A percentile compares a stretch with the other conserved stretches of the same genome.
phyloP scores from a whole-genome alignment of 2,888 invertebrate genomes.

The Pammene aurita region DNA sequence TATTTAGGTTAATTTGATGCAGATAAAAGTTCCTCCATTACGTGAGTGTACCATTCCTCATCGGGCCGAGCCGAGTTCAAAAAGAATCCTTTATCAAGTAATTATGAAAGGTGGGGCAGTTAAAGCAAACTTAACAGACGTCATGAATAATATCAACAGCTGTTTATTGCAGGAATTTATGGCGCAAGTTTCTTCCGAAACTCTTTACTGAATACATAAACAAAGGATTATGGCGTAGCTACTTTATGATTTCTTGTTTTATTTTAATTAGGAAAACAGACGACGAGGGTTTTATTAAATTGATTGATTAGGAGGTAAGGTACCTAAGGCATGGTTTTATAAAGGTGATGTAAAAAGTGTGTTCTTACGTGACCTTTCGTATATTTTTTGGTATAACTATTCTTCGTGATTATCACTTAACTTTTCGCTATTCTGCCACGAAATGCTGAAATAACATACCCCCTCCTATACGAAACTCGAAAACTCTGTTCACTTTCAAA shows the following conservation, averaged over 20 bases:
- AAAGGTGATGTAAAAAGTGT: too few relatives aligned
- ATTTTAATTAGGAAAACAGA: constrained; percentile 40
- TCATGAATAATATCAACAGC: constrained; percentile 78
- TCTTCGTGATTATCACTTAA: too few relatives aligned
- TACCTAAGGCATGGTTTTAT: too few relatives aligned
- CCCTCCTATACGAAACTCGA: too few relatives aligned
- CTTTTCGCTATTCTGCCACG: too few relatives aligned
- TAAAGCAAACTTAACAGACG: constrained; percentile 75
- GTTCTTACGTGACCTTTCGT: too few relatives aligned
- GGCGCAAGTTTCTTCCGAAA: constrained; percentile 72
- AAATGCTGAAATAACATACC: too few relatives aligned
- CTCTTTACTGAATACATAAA: constrained; percentile 75
- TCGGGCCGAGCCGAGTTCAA: constrained; percentile 48
- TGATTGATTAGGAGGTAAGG: too few relatives aligned
- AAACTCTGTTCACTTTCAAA: too few relatives aligned
- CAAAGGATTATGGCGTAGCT: constrained; percentile 69
- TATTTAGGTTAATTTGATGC: constrained; percentile 35
- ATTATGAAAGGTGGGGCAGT: constrained; percentile 69
- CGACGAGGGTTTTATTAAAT: constrained; percentile 1
- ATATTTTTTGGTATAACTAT: too few relatives aligned
- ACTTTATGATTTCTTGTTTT: constrained; percentile 58
- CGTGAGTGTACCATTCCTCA: constrained; percentile 50
- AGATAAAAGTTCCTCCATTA: constrained; percentile 36
- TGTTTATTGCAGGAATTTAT: constrained; percentile 77
- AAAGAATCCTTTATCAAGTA: constrained; percentile 66